Percentiles rank a stretch among this genome's conserved stretches.
Evolutionary conservation across 2,888 invertebrate genomes (phyloP).

Genomic region (Fragum whitleyi): DNA sequence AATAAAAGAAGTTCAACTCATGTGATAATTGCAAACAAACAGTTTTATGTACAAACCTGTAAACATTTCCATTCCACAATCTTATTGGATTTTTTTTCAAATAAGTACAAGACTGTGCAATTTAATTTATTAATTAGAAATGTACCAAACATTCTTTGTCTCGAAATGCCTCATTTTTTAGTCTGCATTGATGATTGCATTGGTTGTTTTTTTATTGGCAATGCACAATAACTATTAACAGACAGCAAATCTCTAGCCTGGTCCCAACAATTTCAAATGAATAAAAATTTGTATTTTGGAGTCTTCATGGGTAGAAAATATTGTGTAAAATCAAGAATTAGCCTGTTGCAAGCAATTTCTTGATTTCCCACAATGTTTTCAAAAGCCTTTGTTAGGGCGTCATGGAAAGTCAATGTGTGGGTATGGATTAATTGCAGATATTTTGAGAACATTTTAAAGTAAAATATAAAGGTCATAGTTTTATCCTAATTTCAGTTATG

Average conservation of each 20-base stretch:
- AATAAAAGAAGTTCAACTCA: too few relatives aligned
- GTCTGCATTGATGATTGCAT: neutral
- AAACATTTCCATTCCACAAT: too few relatives aligned
- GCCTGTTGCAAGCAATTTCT: too few relatives aligned
- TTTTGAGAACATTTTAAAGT: neutral
- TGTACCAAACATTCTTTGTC: neutral
- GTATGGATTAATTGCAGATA: neutral
- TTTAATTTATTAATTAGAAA: too few relatives aligned
- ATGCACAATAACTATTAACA: neutral
- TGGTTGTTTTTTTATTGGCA: neutral
- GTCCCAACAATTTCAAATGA: neutral
- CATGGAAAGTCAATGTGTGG: too few relatives aligned
- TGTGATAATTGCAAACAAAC: too few relatives aligned
- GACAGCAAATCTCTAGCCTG: neutral
- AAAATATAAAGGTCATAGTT: neutral
- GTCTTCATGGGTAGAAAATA: neutral
- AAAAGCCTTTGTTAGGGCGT: too few relatives aligned
- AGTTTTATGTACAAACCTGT: too few relatives aligned
- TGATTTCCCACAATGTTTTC: too few relatives aligned
- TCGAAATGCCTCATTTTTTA: neutral
- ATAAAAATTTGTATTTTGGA: neutral
- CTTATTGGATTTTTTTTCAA: too few relatives aligned
- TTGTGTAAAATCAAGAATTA: too few relatives aligned
- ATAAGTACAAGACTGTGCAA: too few relatives aligned
- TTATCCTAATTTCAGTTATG: neutral